A percentile compares a stretch with the other conserved stretches of the same genome.
These are phyloP conservation scores for Hylia prasina DNA, from an alignment of 2,113 vertebrate species.

Conservation along the genomic window DNA sequence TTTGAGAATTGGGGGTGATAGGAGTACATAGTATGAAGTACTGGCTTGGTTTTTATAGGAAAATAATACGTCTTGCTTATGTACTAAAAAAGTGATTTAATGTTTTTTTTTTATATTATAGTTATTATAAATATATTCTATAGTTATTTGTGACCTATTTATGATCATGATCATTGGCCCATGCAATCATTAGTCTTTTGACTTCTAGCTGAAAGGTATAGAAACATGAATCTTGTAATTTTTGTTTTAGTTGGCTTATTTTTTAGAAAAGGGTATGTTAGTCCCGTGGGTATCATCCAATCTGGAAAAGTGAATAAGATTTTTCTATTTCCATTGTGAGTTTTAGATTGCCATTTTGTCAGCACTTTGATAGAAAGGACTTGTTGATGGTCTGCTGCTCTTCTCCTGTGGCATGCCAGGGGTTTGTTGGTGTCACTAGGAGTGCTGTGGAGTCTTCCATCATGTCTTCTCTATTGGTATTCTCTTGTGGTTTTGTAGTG, in stretches of 20 bases:
- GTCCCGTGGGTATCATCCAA: neutral
- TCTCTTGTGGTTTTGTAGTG: neutral
- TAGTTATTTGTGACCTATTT: neutral
- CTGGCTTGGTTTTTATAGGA: neutral
- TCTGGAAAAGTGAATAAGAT: neutral
- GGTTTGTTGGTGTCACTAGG: neutral
- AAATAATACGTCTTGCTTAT: neutral
- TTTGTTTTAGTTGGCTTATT: neutral
- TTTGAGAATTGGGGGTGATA: neutral
- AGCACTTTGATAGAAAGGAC: neutral
- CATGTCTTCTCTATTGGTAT: neutral
- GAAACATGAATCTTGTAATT: neutral
- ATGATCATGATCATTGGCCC: neutral
- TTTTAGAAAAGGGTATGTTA: neutral
- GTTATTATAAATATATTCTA: too few relatives aligned
- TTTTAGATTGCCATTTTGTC: neutral
- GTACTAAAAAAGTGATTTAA: neutral
- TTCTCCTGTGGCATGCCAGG: neutral
- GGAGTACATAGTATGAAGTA: neutral
- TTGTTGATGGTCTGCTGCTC: neutral
- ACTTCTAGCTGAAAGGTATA: neutral
- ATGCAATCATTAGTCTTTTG: neutral
- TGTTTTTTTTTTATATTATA: too few relatives aligned
- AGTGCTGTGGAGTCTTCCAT: neutral
- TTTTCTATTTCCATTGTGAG: neutral